Conservation (phyloP, 2,113 vertebrate genomes). For the Telmatochromis sp. region DNA sequence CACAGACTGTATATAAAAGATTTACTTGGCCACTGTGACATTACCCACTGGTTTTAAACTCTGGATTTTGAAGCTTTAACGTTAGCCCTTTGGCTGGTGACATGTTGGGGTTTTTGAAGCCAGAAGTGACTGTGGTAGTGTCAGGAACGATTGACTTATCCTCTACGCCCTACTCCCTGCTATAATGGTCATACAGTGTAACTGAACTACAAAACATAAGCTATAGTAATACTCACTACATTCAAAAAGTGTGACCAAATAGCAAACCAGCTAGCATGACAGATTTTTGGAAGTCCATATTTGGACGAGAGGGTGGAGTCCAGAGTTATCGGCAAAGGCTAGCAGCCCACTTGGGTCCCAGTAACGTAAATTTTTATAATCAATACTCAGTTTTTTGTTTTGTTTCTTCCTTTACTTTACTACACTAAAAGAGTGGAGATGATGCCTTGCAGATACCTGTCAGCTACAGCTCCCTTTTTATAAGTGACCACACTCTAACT, state of each 20-base stretch:
- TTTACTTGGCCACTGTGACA: neutral
- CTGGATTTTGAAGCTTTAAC: neutral
- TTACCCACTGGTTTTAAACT: neutral
- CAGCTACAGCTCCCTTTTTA: neutral
- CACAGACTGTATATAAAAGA: neutral
- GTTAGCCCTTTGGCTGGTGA: neutral
- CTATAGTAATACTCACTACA: neutral
- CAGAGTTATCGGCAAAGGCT: neutral
- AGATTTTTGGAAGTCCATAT: neutral
- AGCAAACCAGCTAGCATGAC: neutral
- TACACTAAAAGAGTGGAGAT: neutral
- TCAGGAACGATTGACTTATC: neutral
- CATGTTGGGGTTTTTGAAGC: neutral
- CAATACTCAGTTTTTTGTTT: neutral
- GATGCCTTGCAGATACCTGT: neutral
- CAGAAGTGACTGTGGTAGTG: neutral
- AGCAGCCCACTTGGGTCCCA: neutral
- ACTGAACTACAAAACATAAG: neutral
- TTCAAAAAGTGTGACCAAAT: neutral
- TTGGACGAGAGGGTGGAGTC: neutral
- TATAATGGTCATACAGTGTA: accelerated
- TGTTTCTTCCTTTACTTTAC: neutral
- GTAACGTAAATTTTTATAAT: neutral
- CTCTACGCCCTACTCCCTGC: neutral
- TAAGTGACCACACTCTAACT: neutral